A percentile compares a stretch with the other conserved stretches of the same genome.
Conservation (phyloP, 2,888 invertebrate genomes). For the Galerucella nymphaeae region DNA sequence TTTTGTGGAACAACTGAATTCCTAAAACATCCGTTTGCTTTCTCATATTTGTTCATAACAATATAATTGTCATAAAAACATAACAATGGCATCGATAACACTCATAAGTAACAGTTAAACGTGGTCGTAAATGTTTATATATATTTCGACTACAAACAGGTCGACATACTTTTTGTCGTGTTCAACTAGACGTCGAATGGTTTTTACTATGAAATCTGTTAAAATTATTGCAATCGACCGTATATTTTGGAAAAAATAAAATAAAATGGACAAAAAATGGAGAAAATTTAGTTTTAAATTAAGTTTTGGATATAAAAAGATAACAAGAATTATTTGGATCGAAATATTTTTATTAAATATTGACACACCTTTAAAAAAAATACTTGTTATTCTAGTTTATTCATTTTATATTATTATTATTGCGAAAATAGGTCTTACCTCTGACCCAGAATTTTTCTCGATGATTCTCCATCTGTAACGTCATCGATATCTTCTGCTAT, state of each 20-base stretch:
- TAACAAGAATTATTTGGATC: too few relatives aligned
- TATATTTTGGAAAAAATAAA: background rate
- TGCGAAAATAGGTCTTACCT: slow-evolving; percentile 64
- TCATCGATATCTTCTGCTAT: slow-evolving; percentile 43
- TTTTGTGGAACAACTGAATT: slow-evolving; percentile 5
- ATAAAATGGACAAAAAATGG: background rate
- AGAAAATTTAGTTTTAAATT: too few relatives aligned
- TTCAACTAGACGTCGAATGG: background rate
- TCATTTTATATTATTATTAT: background rate
- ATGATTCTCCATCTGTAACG: slow-evolving; percentile 63
- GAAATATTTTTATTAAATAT: too few relatives aligned
- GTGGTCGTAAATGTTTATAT: slow-evolving; percentile 23
- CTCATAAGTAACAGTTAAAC: slow-evolving; percentile 23
- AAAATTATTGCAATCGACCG: slow-evolving; percentile 10
- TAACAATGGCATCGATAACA: slow-evolving; percentile 27
- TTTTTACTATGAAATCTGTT: background rate
- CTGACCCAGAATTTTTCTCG: slow-evolving; percentile 71
- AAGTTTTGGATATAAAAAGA: too few relatives aligned
- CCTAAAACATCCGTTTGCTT: background rate
- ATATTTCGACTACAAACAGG: slow-evolving; percentile 24
- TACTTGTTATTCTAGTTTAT: too few relatives aligned
- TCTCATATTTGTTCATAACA: slow-evolving; percentile 12
- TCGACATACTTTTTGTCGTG: slow-evolving; percentile 26
- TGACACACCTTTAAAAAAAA: too few relatives aligned
- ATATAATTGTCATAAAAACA: slow-evolving; percentile 20